A percentile compares a stretch with the other conserved stretches of the same genome.
phyloP scores from a whole-genome alignment of 2,888 invertebrate species.

The Muscina levida region DNA sequence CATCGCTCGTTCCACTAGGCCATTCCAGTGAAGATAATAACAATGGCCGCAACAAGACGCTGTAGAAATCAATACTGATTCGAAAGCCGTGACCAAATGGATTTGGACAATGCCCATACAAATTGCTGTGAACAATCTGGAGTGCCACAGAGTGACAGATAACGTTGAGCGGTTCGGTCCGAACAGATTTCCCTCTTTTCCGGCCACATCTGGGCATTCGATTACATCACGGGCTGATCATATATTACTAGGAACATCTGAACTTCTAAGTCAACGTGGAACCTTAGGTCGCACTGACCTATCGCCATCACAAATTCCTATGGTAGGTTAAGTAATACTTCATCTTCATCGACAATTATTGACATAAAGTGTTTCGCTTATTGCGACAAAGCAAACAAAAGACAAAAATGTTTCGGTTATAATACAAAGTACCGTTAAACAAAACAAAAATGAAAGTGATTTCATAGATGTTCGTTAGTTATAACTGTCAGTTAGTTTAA shows the following conservation, averaged over 20 bases:
- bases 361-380: neutral
- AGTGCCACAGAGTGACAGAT: slow-evolving; percentile 2
- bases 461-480: slow-evolving; percentile 5
- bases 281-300: neutral
- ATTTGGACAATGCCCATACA: slow-evolving; percentile 2
- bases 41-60: neutral
- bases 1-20: slow-evolving; percentile 26
- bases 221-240: slow-evolving; percentile 2
- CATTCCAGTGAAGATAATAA: neutral
- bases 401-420: neutral
- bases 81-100: slow-evolving; percentile 43
- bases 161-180: neutral
- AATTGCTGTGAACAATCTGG: slow-evolving; percentile 13
- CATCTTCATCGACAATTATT: neutral
- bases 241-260: neutral
- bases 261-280: neutral
- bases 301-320: neutral
- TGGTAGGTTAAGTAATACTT: slow-evolving; percentile 16
- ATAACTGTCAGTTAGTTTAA: neutral
- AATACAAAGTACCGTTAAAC: slow-evolving; percentile 43
- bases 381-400: slow-evolving; percentile 3
- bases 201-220: neutral
- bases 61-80: slow-evolving; percentile 32
- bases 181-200: neutral
- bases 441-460: slow-evolving; percentile 48